phyloP scores from a whole-genome alignment of 35 echinoderm and acorn worm species.

The Ptychodera flava region DNA sequence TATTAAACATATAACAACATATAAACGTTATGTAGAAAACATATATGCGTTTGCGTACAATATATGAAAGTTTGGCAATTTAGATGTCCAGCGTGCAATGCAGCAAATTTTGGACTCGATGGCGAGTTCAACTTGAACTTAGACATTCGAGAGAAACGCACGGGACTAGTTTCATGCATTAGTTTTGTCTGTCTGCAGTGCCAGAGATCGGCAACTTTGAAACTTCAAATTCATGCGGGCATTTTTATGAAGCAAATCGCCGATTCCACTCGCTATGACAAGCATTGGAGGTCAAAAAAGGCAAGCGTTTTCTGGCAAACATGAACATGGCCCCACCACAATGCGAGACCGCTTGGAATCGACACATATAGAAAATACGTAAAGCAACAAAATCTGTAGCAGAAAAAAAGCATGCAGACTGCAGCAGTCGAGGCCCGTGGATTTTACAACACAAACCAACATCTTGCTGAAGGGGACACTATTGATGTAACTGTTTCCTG shows the following conservation, averaged over 20 bases:
- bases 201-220: background rate
- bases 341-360: background rate
- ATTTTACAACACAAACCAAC: background rate
- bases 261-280: background rate
- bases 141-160: background rate
- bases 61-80: too few species aligned
- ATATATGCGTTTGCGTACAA: too few species aligned
- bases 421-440: background rate
- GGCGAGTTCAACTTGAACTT: background rate
- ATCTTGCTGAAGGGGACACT: background rate
- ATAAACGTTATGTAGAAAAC: too few species aligned
- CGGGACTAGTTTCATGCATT: background rate
- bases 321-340: background rate
- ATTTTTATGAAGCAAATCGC: background rate
- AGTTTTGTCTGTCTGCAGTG: background rate
- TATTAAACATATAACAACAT: too few species aligned
- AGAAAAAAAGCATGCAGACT: background rate
- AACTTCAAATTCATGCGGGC: background rate
- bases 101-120: background rate
- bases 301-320: background rate
- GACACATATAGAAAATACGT: background rate
- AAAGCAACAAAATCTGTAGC: background rate
- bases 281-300: background rate
- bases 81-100: background rate
- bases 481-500: conserved; percentile 21